A percentile compares a stretch with the other conserved stretches of the same genome.
These are phyloP conservation scores for Scytalopus superciliaris DNA, from an alignment of 2,113 vertebrate genomes.

Conservation along the genomic window DNA sequence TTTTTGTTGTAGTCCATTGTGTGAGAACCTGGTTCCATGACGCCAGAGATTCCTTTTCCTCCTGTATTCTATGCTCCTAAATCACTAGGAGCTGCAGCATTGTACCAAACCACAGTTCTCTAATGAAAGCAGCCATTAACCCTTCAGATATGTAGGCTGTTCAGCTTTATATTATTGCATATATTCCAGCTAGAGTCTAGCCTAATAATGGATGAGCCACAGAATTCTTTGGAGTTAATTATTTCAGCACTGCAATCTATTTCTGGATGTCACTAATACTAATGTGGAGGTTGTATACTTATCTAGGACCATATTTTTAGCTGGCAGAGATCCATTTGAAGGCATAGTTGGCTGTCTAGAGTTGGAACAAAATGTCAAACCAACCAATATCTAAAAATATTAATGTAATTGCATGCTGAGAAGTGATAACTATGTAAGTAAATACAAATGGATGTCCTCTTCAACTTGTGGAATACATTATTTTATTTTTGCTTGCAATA, in stretches of 20 bases:
- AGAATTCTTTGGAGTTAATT: background rate
- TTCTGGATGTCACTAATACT: background rate
- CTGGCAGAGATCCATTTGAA: background rate
- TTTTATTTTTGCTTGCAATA: background rate
- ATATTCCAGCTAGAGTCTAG: background rate
- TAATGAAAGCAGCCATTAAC: background rate
- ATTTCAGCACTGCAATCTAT: background rate
- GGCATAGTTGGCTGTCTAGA: background rate
- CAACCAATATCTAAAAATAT: background rate
- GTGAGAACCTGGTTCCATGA: background rate
- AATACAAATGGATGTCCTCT: background rate
- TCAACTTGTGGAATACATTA: background rate
- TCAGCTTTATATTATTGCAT: background rate
- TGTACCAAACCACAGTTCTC: background rate
- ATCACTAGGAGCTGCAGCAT: background rate
- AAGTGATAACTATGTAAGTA: background rate
- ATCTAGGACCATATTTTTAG: background rate
- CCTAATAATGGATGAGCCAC: background rate
- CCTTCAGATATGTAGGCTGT: background rate
- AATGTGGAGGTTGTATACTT: background rate
- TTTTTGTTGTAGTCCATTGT: background rate
- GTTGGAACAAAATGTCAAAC: conserved; percentile 1
- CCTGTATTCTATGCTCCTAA: background rate
- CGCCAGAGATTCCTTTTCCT: background rate
- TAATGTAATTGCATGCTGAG: background rate